Evolutionary conservation across 2,797 vertebrate genomes (phyloP).

Genomic region (Pterois miles): DNA sequence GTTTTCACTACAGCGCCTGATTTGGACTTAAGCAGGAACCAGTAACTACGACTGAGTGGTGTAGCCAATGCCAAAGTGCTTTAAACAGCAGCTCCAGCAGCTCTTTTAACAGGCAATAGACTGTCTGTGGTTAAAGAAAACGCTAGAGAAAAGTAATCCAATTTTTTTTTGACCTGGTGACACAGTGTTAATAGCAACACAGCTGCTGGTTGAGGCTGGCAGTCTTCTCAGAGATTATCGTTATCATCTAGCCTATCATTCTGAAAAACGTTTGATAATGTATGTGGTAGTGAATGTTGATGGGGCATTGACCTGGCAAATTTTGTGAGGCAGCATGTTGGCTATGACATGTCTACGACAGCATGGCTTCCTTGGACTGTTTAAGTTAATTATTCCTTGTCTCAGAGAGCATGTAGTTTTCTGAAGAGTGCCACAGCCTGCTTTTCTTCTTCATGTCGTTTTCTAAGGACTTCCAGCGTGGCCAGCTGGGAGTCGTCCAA

Average conservation of each 20-base stretch:
- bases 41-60: neutral
- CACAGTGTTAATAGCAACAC: neutral
- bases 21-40: neutral
- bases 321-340: neutral
- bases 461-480: slow-evolving; percentile 83
- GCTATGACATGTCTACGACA: neutral
- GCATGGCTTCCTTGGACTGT: neutral
- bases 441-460: slow-evolving; percentile 90
- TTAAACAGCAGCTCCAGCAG: neutral
- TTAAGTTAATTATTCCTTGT: neutral
- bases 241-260: neutral
- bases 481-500: slow-evolving; percentile 71
- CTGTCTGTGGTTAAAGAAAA: neutral
- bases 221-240: neutral
- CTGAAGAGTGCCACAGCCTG: slow-evolving; percentile 84
- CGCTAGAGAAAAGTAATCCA: neutral
- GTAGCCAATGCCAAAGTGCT: neutral
- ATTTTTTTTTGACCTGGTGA: neutral
- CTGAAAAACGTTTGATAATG: neutral
- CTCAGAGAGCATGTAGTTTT: slow-evolving; percentile 72
- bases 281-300: neutral
- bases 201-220: neutral
- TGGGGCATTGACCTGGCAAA: neutral
- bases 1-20: neutral
- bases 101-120: neutral